phyloP scores from a whole-genome alignment of 2,888 invertebrate species.

The Ophion ventricosus region DNA sequence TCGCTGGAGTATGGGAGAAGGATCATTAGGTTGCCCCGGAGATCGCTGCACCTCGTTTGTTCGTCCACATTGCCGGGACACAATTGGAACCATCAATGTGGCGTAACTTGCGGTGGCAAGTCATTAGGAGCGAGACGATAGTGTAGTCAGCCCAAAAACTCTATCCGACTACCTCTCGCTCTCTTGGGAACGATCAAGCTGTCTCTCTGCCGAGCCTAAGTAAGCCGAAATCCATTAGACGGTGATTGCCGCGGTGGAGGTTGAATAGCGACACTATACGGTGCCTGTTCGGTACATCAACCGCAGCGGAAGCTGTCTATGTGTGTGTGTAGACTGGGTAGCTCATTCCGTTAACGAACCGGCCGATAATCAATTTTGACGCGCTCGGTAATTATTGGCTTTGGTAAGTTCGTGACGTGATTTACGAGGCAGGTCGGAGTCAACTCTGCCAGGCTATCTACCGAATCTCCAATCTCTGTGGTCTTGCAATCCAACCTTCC shows the following conservation, averaged over 20 bases:
- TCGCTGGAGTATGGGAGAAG: neutral
- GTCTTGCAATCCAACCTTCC: constrained; percentile 35
- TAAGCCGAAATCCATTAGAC: constrained; percentile 67
- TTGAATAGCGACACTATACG: neutral
- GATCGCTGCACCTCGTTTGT: neutral
- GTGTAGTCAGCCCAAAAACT: constrained; percentile 14
- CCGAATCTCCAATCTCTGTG: constrained; percentile 10
- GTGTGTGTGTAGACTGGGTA: constrained; percentile 43
- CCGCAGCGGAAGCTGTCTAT: constrained; percentile 33
- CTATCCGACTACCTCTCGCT: constrained; percentile 8
- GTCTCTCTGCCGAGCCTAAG: constrained; percentile 29
- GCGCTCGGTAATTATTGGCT: constrained; percentile 78
- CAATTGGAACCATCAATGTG: neutral
- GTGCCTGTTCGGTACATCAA: constrained; percentile 32
- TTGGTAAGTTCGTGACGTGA: constrained; percentile 63
- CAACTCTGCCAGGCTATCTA: constrained; percentile 38
- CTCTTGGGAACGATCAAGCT: constrained; percentile 28
- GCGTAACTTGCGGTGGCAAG: neutral
- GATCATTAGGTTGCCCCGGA: neutral
- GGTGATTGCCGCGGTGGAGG: constrained; percentile 37
- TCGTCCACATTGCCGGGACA: neutral
- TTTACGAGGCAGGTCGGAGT: constrained; percentile 44
- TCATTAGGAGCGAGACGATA: constrained; percentile 32
- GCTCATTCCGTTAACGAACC: constrained; percentile 75
- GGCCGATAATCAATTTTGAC: constrained; percentile 71